Evolutionary conservation across 2,113 vertebrate genomes (phyloP).

Genomic region (Cochlearius cochlearius): DNA sequence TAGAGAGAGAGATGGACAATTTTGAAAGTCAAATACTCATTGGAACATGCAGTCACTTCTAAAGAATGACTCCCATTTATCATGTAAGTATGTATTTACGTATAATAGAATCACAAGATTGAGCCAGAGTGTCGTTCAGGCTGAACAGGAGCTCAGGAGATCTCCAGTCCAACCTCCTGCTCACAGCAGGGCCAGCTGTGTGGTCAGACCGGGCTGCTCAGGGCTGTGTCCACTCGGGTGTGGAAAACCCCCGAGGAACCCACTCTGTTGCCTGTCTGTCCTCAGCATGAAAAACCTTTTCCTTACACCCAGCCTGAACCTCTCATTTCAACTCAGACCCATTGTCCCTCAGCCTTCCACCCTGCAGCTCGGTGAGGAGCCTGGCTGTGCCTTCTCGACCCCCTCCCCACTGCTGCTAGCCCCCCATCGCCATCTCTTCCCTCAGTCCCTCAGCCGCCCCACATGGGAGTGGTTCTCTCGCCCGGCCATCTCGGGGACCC

Average conservation of each 20-base stretch:
- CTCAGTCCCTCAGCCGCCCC: background rate
- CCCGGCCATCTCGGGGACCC: fast-evolving
- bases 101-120: background rate
- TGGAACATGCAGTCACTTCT: background rate
- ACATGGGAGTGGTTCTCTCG: fast-evolving
- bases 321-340: background rate
- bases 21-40: background rate
- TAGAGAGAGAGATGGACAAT: background rate
- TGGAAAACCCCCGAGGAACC: background rate
- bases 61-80: background rate
- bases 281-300: background rate
- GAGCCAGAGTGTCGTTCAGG: background rate
- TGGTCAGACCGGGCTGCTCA: background rate
- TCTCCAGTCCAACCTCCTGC: background rate
- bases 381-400: background rate
- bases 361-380: fast-evolving
- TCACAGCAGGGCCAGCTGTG: background rate
- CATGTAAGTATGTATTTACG: background rate
- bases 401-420: fast-evolving
- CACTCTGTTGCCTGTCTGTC: background rate
- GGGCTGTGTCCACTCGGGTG: background rate
- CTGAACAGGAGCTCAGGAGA: background rate
- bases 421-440: fast-evolving
- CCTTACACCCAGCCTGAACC: background rate
- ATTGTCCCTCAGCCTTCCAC: background rate